These are phyloP conservation scores for Agelas oroides DNA, from an alignment of 37 sponge, comb jelly and placozoan genomes.

Conservation along the genomic window DNA sequence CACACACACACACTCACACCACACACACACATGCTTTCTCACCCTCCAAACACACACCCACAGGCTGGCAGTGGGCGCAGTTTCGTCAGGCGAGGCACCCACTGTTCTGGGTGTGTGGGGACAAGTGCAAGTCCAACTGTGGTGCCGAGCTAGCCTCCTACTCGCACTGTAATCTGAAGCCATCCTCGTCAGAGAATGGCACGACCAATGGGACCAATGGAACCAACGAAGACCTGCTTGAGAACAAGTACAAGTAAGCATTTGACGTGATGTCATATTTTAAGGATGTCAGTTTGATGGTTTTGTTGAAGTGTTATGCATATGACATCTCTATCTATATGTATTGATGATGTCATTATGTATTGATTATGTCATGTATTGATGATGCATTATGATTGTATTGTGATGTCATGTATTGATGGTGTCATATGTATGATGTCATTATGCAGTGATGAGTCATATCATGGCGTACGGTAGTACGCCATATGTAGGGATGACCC, in stretches of 20 bases:
- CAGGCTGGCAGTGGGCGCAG: conserved; percentile 89
- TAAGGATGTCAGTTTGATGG: too few relatives aligned
- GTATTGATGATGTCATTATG: too few relatives aligned
- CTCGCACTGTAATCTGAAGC: conserved; percentile 72
- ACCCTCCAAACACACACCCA: background rate
- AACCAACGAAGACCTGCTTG: background rate
- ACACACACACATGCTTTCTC: background rate
- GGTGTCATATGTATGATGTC: too few relatives aligned
- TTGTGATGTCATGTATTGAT: too few relatives aligned
- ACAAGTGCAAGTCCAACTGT: conserved; percentile 84
- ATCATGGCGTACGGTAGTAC: too few relatives aligned
- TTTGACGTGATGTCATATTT: too few relatives aligned
- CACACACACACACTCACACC: conserved; percentile 8
- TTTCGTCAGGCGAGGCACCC: conserved; percentile 79
- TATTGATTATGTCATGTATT: too few relatives aligned
- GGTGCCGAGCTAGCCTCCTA: conserved; percentile 67
- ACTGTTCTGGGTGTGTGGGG: conserved; percentile 87
- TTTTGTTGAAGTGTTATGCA: too few relatives aligned
- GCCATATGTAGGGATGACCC: too few relatives aligned
- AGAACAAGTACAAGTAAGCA: conserved; percentile 10
- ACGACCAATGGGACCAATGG: background rate
- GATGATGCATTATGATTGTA: too few relatives aligned
- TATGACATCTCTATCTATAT: too few relatives aligned
- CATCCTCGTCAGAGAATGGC: background rate
- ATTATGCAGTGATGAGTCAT: too few relatives aligned